Evolutionary conservation across 2,888 invertebrate species (phyloP).

Genomic region (Ormyrus rosae): DNA sequence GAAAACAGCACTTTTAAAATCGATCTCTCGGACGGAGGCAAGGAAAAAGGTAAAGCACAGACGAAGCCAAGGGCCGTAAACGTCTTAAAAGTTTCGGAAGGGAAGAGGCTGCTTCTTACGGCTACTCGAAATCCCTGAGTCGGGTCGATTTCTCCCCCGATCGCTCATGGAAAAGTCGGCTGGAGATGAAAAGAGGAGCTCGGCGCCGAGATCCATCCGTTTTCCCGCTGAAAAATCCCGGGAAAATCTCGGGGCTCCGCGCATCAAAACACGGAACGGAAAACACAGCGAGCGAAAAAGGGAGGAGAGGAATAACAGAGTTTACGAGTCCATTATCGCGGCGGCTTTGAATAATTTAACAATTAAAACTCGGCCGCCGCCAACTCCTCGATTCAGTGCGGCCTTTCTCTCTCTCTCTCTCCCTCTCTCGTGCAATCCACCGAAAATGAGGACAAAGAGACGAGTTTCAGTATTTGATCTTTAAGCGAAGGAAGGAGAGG

Average conservation of each 20-base stretch:
- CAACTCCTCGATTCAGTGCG: conserved; percentile 59
- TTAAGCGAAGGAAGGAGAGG: background rate
- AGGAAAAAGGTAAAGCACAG: conserved; percentile 6
- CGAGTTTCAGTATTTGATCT: background rate
- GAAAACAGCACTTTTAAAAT: background rate
- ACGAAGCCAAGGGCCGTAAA: conserved; percentile 1
- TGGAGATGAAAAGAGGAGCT: conserved; percentile 28
- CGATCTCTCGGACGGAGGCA: background rate
- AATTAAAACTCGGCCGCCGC: conserved; percentile 61
- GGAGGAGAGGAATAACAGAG: conserved; percentile 12
- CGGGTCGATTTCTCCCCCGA: conserved; percentile 36
- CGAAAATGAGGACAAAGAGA: background rate
- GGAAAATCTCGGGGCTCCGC: background rate
- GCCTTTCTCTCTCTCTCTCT: background rate
- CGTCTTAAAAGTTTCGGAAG: conserved; percentile 19
- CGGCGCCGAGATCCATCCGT: background rate
- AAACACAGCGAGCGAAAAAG: background rate
- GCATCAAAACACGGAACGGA: background rate
- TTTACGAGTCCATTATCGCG: conserved; percentile 62
- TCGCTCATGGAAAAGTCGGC: conserved; percentile 21
- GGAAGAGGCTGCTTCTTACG: conserved; percentile 1
- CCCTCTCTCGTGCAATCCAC: background rate
- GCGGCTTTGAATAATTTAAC: conserved; percentile 69
- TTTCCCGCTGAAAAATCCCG: background rate
- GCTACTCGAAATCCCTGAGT: conserved; percentile 38